phyloP scores from a whole-genome alignment of 2,888 invertebrate genomes.

The Endomychus coccineus region DNA sequence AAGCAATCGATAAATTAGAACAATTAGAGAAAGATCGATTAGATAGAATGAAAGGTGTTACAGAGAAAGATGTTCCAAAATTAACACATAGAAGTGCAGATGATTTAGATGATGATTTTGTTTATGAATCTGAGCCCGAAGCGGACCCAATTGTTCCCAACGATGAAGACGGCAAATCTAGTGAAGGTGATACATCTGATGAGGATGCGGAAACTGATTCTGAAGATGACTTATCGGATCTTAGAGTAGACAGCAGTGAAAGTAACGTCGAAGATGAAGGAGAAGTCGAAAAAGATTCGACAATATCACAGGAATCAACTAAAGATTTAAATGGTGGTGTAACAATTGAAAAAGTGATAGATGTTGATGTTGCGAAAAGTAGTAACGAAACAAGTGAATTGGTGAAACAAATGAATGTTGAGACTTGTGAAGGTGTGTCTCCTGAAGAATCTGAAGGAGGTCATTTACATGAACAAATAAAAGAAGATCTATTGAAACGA shows the following conservation, averaged over 20 bases:
- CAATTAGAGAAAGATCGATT: conserved; percentile 70
- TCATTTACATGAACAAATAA: conserved; percentile 26
- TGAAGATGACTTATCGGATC: conserved; percentile 45
- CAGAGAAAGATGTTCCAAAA: conserved; percentile 42
- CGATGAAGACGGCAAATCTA: conserved; percentile 35
- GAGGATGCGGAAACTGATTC: conserved; percentile 33
- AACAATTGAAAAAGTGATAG: conserved; percentile 21
- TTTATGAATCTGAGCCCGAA: conserved; percentile 49
- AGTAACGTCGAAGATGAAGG: conserved; percentile 44
- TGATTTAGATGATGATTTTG: conserved; percentile 78
- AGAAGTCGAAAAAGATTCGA: conserved; percentile 26
- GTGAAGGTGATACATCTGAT: conserved; percentile 33
- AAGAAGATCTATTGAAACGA: conserved; percentile 36
- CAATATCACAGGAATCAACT: conserved; percentile 18
- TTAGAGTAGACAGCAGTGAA: conserved; percentile 43
- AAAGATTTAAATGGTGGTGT: conserved; percentile 1
- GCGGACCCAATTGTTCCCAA: conserved; percentile 35
- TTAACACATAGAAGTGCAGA: conserved; percentile 70
- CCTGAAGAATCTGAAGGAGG: conserved; percentile 10
- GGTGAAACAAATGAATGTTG: conserved; percentile 11
- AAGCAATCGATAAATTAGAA: conserved; percentile 70
- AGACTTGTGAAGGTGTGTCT: conserved; percentile 15
- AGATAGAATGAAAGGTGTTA: conserved; percentile 66
- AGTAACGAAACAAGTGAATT: conserved; percentile 27
- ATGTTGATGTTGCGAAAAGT: too few relatives aligned